A percentile compares a stretch with the other conserved stretches of the same genome.
These are phyloP conservation scores for Cryptosula pallasiana DNA, from an alignment of 2,888 invertebrate species.

Conservation along the genomic window DNA sequence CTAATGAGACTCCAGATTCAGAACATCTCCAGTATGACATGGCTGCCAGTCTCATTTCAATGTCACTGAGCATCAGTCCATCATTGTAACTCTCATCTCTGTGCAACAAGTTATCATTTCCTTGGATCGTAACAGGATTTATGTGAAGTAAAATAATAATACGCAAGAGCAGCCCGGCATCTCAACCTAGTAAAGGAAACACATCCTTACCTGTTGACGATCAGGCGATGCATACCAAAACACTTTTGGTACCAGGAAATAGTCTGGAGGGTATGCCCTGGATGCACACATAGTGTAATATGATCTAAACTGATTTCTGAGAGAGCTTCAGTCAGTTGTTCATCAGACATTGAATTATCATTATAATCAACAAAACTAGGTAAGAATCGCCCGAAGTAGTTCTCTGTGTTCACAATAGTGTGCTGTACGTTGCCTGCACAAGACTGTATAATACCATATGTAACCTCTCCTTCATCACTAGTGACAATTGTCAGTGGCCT, in stretches of 20 bases:
- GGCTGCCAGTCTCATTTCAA: constrained; percentile 54
- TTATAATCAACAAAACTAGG: constrained; percentile 44
- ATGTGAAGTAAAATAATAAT: too few relatives aligned
- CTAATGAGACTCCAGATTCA: constrained; percentile 41
- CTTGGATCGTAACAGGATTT: too few relatives aligned
- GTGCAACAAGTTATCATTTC: too few relatives aligned
- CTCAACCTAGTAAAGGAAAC: too few relatives aligned
- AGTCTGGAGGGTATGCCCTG: constrained; percentile 44
- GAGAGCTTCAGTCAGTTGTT: background rate
- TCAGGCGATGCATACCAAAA: constrained; percentile 54
- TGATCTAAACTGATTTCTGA: constrained; percentile 51
- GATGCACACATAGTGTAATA: constrained; percentile 50
- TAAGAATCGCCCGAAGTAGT: constrained; percentile 52
- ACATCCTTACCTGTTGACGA: constrained; percentile 46
- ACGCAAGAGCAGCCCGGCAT: too few relatives aligned
- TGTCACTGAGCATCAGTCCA: constrained; percentile 34
- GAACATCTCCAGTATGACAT: constrained; percentile 56
- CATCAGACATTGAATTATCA: background rate
- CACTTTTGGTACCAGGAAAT: constrained; percentile 53
- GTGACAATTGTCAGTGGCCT: constrained; percentile 35
- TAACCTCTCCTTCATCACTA: constrained; percentile 44
- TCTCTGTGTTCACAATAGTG: constrained; percentile 51
- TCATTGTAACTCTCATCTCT: background rate
- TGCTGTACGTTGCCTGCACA: constrained; percentile 55
- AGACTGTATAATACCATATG: constrained; percentile 50